These are phyloP conservation scores for Fukomys damarensis DNA, from an alignment of 2,113 vertebrate species.

Conservation along the genomic window DNA sequence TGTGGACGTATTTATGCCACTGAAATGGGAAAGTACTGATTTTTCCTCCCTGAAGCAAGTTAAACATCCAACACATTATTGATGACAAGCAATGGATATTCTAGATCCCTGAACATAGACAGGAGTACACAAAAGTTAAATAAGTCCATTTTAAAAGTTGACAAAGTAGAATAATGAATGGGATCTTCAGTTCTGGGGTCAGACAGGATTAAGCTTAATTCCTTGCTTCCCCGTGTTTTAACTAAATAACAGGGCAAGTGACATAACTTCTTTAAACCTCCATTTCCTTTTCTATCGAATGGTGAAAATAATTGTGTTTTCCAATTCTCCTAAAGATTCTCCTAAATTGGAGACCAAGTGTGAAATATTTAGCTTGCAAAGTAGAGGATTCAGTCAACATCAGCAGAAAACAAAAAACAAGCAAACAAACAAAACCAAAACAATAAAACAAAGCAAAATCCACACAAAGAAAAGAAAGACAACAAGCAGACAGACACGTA, in stretches of 20 bases:
- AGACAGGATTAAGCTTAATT: neutral
- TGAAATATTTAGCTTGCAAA: neutral
- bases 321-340: neutral
- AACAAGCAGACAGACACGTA: neutral
- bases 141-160: neutral
- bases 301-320: conserved; percentile 29
- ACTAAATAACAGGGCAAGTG: neutral
- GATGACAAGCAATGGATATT: neutral
- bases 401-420: neutral
- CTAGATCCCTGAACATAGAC: neutral
- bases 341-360: neutral
- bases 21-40: neutral
- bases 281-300: neutral
- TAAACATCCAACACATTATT: neutral
- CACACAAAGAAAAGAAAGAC: neutral
- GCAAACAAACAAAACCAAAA: too few relatives aligned
- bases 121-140: neutral
- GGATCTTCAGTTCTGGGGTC: neutral
- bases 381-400: neutral
- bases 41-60: neutral
- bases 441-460: neutral
- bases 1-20: neutral
- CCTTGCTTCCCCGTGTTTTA: neutral
- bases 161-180: neutral
- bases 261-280: neutral